Evolutionary conservation across 1,140 invertebrate species (phyloP), one percentile per base, ranked within the genome.

Genomic region (Achatina immaculata): DNA sequence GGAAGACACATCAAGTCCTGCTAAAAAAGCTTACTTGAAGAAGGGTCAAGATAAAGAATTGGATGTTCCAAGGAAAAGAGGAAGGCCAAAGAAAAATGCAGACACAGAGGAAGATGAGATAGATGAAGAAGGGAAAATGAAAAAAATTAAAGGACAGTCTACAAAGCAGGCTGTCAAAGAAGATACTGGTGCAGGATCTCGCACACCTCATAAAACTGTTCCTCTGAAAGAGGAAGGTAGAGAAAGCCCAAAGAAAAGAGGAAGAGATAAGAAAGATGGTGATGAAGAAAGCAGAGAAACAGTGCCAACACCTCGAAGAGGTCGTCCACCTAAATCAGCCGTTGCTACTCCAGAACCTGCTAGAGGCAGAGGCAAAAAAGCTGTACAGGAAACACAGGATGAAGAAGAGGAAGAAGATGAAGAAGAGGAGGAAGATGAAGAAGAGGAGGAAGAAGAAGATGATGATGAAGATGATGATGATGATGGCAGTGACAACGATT

Each of bases 391-490:
- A 78, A 75, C 81, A 45, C 42, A 79, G n/a, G 28, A 73, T 14
- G 28, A 40, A 72, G 77, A 80, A 78, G 73, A 82, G 45, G 48
- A 74, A 28, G 68, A 80, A 48, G 82, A 83, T 19, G 81, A 80
- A 24, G 80, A 78, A 58, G 66, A 78, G 36, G 80, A 83, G 21
- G 83, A 83, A 58, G 62, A 76, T 36, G 81, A 78, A 42, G 72
- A 84, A 62, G 81, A 83, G 51, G 80, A 82, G 19, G 69, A 73
- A 36, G 58, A 81, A 58, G 77, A 85, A 36, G 82, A 83, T 55
- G 81, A 83, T 43, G 77, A 72, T 28, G 83, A 84, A 38, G 82
- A 83, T 45, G 83, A 83, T 48, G 79, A 78, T 58, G 75, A 77
- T 24, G 43, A 43, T n/a, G 80, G 80, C n/a, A 51, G 69, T 45